Evolutionary conservation across 2,113 vertebrate species (phyloP), one percentile per base, ranked within the genome.

Genomic region (Heterochromis multidens): DNA sequence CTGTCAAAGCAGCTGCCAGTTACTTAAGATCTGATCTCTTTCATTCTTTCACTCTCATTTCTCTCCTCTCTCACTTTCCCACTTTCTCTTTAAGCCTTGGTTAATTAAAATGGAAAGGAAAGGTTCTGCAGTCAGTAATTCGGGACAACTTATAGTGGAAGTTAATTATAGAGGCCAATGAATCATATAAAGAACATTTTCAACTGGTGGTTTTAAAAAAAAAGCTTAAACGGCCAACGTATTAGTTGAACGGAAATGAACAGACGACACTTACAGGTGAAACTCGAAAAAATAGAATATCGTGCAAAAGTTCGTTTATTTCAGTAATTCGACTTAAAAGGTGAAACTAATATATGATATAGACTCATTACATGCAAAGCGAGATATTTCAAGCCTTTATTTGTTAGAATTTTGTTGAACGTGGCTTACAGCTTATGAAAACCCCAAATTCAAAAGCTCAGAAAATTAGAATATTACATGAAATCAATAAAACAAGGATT

Each of bases 1-100:
- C 93, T 94, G 94, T 95, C 91, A 93, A 93, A 96, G 92, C 91
- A 87, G 90, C 92, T 95, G 94, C 94, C 95, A 95, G 93, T 96
- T 95, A 95, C 92, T 96, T 94, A 94, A 95, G 90, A 94, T 91
- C 91, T 93, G 92, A 95, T 94, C 89, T 93, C 88, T 90, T 94
- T 91, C 82, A 90, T 85, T 92, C 81, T 91, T 88, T 94, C 89
- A 70, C 85, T 88, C 84, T 85, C 86, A 63, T 86, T 74, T 85
- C 80, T 80, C 67, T 85, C 86, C 82, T 89, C 86, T 85, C 86
- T 87, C 87, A 85, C 85, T 87, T 82, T 78, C 56, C 80, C 81
- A 25, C 83, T 85, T 82, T 90, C 78, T 93, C 94, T 94, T 92
- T 84, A 92, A 91, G 91, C 93, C 84, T 85, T 85, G 84, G 90